These are phyloP conservation scores for Papilio polytes DNA, from an alignment of 1,140 invertebrate species.

Conservation along the genomic window DNA sequence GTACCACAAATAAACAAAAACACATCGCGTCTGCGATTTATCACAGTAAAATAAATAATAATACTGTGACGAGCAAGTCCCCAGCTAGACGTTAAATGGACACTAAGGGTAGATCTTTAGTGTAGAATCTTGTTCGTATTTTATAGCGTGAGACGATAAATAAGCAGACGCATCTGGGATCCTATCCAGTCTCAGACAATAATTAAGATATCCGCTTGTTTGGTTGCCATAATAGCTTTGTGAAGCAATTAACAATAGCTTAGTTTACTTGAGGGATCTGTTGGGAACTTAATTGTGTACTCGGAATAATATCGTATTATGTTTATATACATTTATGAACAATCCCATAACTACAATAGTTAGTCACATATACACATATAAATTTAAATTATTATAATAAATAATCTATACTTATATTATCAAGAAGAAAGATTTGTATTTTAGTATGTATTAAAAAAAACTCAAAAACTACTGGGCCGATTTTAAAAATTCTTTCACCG, in stretches of 20 bases:
- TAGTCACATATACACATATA: not conserved
- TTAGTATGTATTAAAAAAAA: no score
- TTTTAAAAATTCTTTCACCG: no score
- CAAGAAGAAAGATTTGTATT: no score
- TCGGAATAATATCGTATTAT: conserved; percentile 9
- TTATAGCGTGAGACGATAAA: not conserved
- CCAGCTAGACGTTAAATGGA: no score
- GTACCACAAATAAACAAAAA: no score
- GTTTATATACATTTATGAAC: conserved; percentile 8
- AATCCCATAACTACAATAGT: not conserved
- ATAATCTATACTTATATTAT: not conserved
- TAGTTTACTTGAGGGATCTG: conserved; percentile 25
- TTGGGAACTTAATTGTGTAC: conserved; percentile 24
- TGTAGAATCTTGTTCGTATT: not conserved
- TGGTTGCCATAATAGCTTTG: not conserved
- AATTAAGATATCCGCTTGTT: conserved; percentile 15
- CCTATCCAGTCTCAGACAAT: not conserved
- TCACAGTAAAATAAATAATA: no score
- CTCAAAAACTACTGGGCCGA: no score
- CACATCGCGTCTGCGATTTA: no score
- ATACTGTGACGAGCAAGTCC: no score
- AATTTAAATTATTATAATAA: not conserved
- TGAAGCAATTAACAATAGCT: conserved; percentile 15
- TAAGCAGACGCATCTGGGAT: not conserved
- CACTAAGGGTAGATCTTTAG: not conserved